Base-by-base conservation (phyloP, 2,797 vertebrate genomes). In the Aldrovandia affinis region DNA sequence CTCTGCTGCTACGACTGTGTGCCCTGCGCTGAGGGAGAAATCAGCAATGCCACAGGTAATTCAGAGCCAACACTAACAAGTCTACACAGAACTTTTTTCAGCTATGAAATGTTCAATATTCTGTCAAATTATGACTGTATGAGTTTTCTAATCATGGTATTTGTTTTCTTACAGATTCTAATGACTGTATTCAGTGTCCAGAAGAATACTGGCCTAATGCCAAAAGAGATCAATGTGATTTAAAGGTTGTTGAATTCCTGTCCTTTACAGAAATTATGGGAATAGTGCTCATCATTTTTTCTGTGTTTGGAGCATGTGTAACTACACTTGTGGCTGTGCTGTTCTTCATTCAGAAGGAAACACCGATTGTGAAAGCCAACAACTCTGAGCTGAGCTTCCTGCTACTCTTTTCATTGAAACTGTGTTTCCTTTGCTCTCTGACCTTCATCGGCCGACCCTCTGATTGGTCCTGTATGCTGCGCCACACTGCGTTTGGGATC, bases 321-420 rank as follows among this genome's bases (percentile, higher is more conserved):
- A 84, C 83, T 8, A 30, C 57, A 30, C 30, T 44, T 52, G 52
- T 83, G 52, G 54, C 47, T 47, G 68, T 12, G 25, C 42, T 83
- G 1, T 85, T 83, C 59, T 68, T 73, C 2, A 25, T 78, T 36
- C 33, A 78, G n/a, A 83, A 42, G n/a, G 78, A 44, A 39, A 80
- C 75, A 22, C 83, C 83, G 5, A 68, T 95, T 2, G 93, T 95
- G 7, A 92, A 73, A 42, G 93, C 93, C 36, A 95, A 94, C 84
- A 95, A 95, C 87, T 95, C 94, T 12, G 93, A 95, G 88, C 85
- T 95, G 85, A 95, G 94, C 86, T 95, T 95, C 87, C 86, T 95
- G 81, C 85, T 95, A 84, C 93, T 95, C 77, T 91, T 95, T 87
- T 94, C 94, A 6, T 83, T 95, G 86, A 91, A 85, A 80, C 87